Conservation (phyloP, 2,113 vertebrate species). For the Talpa occidentalis region DNA sequence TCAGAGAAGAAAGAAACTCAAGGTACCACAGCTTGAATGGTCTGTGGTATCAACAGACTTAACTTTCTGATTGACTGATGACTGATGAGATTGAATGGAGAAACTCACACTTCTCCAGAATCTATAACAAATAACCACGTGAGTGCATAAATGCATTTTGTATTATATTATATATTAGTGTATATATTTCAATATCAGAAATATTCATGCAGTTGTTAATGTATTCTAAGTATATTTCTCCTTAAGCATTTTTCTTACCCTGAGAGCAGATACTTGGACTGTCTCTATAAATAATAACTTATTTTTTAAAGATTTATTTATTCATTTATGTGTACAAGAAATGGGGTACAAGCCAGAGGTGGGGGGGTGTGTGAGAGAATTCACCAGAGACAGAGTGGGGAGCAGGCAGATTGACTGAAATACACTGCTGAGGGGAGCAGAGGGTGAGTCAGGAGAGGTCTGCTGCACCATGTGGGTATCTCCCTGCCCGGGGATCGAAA, state of each 20-base stretch:
- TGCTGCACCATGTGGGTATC: no score
- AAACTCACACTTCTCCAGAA: background rate
- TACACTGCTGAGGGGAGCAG: no score
- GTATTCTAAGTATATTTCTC: background rate
- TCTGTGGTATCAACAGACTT: background rate
- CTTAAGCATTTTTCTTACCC: background rate
- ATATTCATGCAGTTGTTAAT: background rate
- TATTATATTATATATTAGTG: background rate
- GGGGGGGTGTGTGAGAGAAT: no score
- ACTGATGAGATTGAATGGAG: background rate
- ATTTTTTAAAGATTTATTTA: conserved; percentile 20
- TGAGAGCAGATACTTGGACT: background rate
- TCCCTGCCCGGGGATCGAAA: no score
- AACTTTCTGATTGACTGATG: background rate
- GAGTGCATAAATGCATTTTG: background rate
- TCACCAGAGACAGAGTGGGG: no score
- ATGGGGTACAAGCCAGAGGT: no score
- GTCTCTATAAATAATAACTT: conserved; percentile 6
- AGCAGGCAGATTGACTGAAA: no score
- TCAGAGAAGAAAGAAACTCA: background rate
- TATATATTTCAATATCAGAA: background rate
- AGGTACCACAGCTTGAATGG: background rate
- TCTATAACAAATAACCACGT: background rate
- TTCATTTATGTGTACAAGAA: no score
- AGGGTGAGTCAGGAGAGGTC: no score